phyloP scores from a whole-genome alignment of 2,113 vertebrate genomes.

The Sitta europaea region DNA sequence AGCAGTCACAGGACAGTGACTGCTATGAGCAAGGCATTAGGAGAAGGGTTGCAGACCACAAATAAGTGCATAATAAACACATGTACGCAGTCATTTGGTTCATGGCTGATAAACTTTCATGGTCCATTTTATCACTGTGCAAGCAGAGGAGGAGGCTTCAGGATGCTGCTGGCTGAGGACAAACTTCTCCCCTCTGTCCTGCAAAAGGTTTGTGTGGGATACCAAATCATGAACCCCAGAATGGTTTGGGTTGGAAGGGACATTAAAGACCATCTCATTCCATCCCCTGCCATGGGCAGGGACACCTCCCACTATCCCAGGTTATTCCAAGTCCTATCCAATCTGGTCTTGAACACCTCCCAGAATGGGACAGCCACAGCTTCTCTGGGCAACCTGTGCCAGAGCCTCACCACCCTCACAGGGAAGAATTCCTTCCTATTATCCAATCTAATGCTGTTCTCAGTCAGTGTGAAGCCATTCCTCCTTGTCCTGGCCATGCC shows the following conservation, averaged over 20 bases:
- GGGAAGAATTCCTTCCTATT: neutral
- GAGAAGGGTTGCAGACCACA: neutral
- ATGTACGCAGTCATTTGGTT: constrained; percentile 27
- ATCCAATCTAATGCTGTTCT: neutral
- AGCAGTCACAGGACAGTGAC: neutral
- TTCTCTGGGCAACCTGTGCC: accelerated
- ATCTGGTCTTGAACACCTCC: accelerated
- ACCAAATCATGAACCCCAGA: neutral
- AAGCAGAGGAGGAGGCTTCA: neutral
- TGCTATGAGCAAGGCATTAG: accelerated
- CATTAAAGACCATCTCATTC: neutral
- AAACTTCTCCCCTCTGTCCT: neutral
- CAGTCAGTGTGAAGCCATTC: neutral
- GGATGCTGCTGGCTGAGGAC: neutral
- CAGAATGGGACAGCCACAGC: neutral
- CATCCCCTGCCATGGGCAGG: neutral
- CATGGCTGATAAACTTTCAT: constrained; percentile 61
- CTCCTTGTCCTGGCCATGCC: neutral
- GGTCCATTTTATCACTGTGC: neutral
- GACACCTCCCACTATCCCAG: neutral
- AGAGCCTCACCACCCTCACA: accelerated
- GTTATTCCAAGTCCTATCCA: accelerated
- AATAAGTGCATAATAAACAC: constrained; percentile 24
- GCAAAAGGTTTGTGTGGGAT: too few relatives aligned
- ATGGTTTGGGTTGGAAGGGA: neutral